A percentile compares a stretch with the other conserved stretches of the same genome.
These are phyloP conservation scores for Actenoides hombroni DNA, from an alignment of 2,113 vertebrate species.

Conservation along the genomic window DNA sequence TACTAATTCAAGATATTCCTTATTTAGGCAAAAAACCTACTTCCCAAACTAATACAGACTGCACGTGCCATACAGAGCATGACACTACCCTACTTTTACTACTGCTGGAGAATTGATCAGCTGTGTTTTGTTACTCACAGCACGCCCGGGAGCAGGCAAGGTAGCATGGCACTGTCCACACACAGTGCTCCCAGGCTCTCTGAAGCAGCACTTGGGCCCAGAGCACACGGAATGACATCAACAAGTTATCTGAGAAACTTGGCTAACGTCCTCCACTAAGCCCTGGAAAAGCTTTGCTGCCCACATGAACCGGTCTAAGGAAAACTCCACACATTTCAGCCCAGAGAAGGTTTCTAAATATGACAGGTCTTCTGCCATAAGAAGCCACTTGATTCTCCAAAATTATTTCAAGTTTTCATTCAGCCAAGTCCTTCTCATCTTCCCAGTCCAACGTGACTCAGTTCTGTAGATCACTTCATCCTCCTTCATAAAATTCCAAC, in stretches of 20 bases:
- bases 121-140: not conserved
- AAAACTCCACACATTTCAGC: not conserved
- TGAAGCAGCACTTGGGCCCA: not conserved
- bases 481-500: not conserved
- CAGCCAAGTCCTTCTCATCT: not conserved
- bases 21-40: not conserved
- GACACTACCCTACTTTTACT: not conserved
- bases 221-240: constrained; percentile 14
- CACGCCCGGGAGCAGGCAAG: not conserved
- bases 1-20: not conserved
- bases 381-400: not conserved
- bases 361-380: not conserved
- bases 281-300: not conserved
- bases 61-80: not conserved
- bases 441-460: not conserved
- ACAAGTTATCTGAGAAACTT: constrained; percentile 41
- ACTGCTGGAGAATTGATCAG: not conserved
- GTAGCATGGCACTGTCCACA: not conserved
- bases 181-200: not conserved
- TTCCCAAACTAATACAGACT: not conserved
- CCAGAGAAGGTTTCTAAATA: not conserved
- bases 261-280: not conserved
- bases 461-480: not conserved
- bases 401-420: not conserved
- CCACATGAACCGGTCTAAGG: not conserved